Conservation (phyloP, 2,113 vertebrate species). For the Budorcas taxicolor region DNA sequence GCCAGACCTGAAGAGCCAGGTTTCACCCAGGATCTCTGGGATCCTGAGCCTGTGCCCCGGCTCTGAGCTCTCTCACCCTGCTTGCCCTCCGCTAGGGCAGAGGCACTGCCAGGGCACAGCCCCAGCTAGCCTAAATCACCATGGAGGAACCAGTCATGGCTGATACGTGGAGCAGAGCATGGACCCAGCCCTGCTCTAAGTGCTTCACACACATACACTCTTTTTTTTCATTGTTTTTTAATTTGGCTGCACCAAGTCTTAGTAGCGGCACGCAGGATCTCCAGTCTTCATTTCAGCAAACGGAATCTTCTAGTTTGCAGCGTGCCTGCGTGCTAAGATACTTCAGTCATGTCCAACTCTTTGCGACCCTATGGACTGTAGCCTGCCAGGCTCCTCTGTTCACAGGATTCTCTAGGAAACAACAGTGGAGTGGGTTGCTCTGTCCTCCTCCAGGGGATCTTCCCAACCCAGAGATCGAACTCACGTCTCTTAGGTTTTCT, state of each 20-base stretch:
- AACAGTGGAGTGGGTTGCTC: neutral
- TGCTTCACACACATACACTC: fast-evolving
- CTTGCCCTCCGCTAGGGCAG: neutral
- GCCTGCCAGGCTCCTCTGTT: neutral
- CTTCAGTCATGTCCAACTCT: neutral
- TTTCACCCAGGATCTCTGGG: neutral
- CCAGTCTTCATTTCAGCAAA: neutral
- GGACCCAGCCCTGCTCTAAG: neutral
- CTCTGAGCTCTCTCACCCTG: fast-evolving
- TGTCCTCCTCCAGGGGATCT: neutral
- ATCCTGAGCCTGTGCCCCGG: neutral
- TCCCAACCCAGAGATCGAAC: neutral
- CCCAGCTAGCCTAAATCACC: neutral
- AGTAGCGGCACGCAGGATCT: neutral
- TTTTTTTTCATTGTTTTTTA: neutral
- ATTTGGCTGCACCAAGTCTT: neutral
- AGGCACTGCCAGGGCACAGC: too few relatives aligned
- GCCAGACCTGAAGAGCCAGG: neutral
- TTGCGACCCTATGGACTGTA: neutral
- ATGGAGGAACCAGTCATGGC: fast-evolving
- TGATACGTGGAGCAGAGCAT: fast-evolving
- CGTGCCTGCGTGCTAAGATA: neutral
- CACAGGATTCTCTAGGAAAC: neutral
- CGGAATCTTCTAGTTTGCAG: neutral
- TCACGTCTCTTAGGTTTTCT: neutral